phyloP scores from a whole-genome alignment of 2,888 invertebrate genomes.

The Psylliodes chrysocephalus region DNA sequence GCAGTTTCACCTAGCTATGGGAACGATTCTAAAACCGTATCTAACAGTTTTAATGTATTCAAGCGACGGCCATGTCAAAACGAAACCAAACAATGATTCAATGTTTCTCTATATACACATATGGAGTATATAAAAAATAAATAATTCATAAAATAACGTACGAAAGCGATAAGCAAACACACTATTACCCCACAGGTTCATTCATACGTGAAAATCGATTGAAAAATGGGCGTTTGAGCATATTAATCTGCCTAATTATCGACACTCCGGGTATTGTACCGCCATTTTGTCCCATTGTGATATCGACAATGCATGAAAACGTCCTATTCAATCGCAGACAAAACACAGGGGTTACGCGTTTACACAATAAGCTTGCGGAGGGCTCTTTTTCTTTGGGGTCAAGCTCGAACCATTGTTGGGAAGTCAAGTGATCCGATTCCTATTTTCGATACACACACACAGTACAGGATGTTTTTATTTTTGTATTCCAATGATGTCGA shows the following conservation, averaged over 20 bases:
- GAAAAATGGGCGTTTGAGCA: slow-evolving; percentile 57
- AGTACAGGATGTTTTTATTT: slow-evolving; percentile 35
- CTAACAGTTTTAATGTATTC: slow-evolving; percentile 27
- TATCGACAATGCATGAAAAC: slow-evolving; percentile 59
- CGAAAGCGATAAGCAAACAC: slow-evolving; percentile 8
- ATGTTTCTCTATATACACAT: slow-evolving; percentile 19
- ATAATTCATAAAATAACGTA: slow-evolving; percentile 33
- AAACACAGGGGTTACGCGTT: slow-evolving; percentile 28
- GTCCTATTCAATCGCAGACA: slow-evolving; percentile 53
- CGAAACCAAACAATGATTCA: slow-evolving; percentile 29
- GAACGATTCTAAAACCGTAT: slow-evolving; percentile 15
- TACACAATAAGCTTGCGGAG: slow-evolving; percentile 38
- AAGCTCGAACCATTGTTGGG: slow-evolving; percentile 51
- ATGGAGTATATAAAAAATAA: too few relatives aligned
- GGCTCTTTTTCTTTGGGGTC: slow-evolving; percentile 41
- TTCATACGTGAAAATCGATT: slow-evolving; percentile 31
- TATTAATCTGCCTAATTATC: slow-evolving; percentile 62
- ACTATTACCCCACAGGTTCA: slow-evolving; percentile 9
- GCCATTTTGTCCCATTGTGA: slow-evolving; percentile 58
- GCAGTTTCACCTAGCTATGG: neutral
- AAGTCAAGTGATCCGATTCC: slow-evolving; percentile 59
- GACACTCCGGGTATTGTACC: slow-evolving; percentile 56
- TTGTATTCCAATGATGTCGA: slow-evolving; percentile 34
- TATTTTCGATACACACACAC: slow-evolving; percentile 43
- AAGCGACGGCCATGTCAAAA: slow-evolving; percentile 22